Base-by-base conservation (phyloP, 2,888 invertebrate genomes). In the Eretmocerus hayati region DNA sequence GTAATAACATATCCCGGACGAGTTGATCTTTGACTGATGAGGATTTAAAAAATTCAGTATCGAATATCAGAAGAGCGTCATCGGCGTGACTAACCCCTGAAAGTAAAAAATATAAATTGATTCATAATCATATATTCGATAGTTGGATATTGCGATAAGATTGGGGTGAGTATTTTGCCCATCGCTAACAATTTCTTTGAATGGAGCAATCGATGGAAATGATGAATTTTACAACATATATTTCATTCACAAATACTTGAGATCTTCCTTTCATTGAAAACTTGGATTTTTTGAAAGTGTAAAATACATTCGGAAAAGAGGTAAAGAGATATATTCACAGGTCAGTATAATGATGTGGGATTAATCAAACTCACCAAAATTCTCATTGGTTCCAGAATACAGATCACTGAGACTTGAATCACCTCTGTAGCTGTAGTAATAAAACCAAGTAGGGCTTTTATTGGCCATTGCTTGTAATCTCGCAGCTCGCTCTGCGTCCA, bases 11-110 rank as follows among this genome's bases (percentile, higher is more conserved):
- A 4, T 77, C 68, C 2, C 70, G 67, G 76, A 83, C 80, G 36
- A 71, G 68, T 23, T 62, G 58, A 56, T 83, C 83, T 4, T 74
- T 65, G 2, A 72, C 58, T 1, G 69, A 67, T 4, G 70, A 64
- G 6, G 71, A 65, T 54, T 74, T 63, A 31, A 69, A 57, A 32
- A 59, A 58, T 6, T 46, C 47, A 8, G 62, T 65, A 19, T 74
- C 74, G 57, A 80, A 72, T n/a, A 82, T 62, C 40, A 76, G 74
- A 21, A 76, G 59, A 3, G 78, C 69, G 58, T 84, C 84, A 56
- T 84, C 83, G 1, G 75, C 81, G 63, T 84, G 83, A 56, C 78
- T 75, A 18, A 77, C 79, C 60, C 85, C 85, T 80, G 67, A 4
- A 26, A 9, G 26, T 26, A 26, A 53, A 23, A 40, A 35, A 42